These are phyloP conservation scores for Meandrina meandrites DNA, from an alignment of 92 coral and sea anemone species.

Conservation along the genomic window DNA sequence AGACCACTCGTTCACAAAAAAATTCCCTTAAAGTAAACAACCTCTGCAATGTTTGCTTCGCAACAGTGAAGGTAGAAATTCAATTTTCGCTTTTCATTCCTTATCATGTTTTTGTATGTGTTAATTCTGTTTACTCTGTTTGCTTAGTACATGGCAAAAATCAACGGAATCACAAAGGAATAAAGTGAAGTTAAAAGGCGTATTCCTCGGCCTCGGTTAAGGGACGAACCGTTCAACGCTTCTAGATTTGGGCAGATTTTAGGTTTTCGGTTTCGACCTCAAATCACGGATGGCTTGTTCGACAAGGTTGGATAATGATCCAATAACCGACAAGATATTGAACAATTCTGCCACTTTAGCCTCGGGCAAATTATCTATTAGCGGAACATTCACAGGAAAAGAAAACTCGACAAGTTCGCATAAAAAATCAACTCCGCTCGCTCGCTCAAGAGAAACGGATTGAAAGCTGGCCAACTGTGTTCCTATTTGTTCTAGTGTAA, in stretches of 20 bases:
- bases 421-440: background rate
- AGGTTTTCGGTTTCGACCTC: background rate
- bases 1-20: slow-evolving; percentile 48
- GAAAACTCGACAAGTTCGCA: slow-evolving; percentile 4
- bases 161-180: slow-evolving; percentile 36
- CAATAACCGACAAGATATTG: slow-evolving; percentile 27
- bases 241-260: background rate
- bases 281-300: slow-evolving; percentile 13
- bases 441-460: background rate
- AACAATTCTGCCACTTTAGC: slow-evolving; percentile 25
- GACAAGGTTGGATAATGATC: slow-evolving; percentile 15
- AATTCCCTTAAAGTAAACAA: slow-evolving; percentile 66
- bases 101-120: slow-evolving; percentile 61
- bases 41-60: slow-evolving; percentile 50
- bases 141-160: slow-evolving; percentile 53
- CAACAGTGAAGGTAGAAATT: slow-evolving; percentile 57
- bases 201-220: background rate
- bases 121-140: slow-evolving; percentile 72
- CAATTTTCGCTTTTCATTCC: slow-evolving; percentile 67
- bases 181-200: slow-evolving; percentile 8
- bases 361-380: slow-evolving; percentile 31
- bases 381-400: slow-evolving; percentile 18
- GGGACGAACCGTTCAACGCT: background rate
- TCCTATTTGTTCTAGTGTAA: slow-evolving; percentile 10
- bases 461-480: background rate